Base-by-base conservation (phyloP, 2,113 vertebrate species). In the Tetrao urogallus region DNA sequence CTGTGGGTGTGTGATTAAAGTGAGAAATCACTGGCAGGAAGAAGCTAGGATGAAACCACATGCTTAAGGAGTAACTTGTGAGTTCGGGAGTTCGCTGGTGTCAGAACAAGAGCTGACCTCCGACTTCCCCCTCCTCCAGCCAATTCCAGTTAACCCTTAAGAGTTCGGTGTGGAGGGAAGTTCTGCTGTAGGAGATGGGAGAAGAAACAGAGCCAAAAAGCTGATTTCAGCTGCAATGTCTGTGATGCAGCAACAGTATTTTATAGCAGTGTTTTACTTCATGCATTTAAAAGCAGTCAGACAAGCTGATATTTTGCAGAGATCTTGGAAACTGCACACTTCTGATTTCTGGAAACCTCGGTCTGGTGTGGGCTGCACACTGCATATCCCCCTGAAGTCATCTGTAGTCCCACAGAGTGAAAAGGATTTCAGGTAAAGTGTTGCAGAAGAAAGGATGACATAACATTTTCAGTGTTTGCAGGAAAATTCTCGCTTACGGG, bases 1-100 rank as follows among this genome's bases (percentile, higher is more conserved):
- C 97, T 95, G 97, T 97, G 98, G 97, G 97, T 97, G 96, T 98
- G 88, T 91, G 97, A 97, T 97, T 95, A 96, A 97, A 98, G 96
- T 96, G 94, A 90, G 92, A 95, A 97, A 97, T 97, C 91, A 93
- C 95, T 98, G 97, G 96, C 97, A 96, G 97, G 93, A 97, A 95
- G 96, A 95, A 97, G 76, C 94, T 79, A 82, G 78, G 87, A 93
- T 97, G 90, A 96, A 95, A 90, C 95, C 95, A 95, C 94, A 95
- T 95, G 96, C 85, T 97, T 94, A 93, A 93, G 95, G 94, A 97
- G 93, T 79, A 90, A 96, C 94, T 96, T 61, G 79, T 94, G 92
- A 96, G 95, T 96, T 96, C 96, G 83, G 28, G 54, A 57, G 54
- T 57, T 57, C 54, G 52, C 71, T 67, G 90, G 50, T 95, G 75